Percentiles rank a stretch among this genome's conserved stretches.
Conservation (phyloP, 2,113 vertebrate genomes). For the Enhydra lutris region DNA sequence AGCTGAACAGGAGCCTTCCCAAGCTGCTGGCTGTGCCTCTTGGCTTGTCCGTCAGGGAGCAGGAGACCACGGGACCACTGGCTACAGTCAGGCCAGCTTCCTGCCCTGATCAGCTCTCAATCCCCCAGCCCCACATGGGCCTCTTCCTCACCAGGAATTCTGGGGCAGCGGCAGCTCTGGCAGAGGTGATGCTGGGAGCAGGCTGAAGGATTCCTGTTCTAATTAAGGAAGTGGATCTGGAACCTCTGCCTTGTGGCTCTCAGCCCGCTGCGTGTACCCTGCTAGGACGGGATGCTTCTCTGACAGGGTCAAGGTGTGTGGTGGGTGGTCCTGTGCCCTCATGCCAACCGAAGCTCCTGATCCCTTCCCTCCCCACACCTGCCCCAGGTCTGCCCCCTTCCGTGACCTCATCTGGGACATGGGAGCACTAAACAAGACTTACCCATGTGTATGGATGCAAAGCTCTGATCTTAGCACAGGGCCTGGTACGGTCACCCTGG, state of each 20-base stretch:
- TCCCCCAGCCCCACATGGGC: background rate
- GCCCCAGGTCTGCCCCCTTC: background rate
- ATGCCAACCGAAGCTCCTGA: background rate
- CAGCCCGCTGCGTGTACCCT: rapidly evolving
- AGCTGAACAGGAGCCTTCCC: background rate
- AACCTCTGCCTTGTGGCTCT: background rate
- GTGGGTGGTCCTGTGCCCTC: background rate
- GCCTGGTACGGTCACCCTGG: background rate
- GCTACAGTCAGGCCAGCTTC: background rate
- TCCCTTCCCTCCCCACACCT: background rate
- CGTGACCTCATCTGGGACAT: background rate
- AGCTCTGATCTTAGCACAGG: background rate
- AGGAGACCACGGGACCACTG: background rate
- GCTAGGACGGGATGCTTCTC: background rate
- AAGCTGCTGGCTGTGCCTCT: background rate
- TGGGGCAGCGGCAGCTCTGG: rapidly evolving
- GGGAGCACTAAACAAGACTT: background rate
- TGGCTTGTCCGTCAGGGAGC: background rate
- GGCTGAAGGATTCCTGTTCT: slow-evolving; percentile 28
- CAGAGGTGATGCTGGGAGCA: background rate
- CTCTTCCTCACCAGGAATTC: background rate
- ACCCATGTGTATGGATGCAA: background rate
- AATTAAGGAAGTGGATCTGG: slow-evolving; percentile 30
- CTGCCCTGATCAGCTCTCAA: background rate
- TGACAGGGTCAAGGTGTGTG: background rate